These are phyloP conservation scores for Neofelis nebulosa DNA, from an alignment of 2,113 vertebrate species.

Conservation along the genomic window DNA sequence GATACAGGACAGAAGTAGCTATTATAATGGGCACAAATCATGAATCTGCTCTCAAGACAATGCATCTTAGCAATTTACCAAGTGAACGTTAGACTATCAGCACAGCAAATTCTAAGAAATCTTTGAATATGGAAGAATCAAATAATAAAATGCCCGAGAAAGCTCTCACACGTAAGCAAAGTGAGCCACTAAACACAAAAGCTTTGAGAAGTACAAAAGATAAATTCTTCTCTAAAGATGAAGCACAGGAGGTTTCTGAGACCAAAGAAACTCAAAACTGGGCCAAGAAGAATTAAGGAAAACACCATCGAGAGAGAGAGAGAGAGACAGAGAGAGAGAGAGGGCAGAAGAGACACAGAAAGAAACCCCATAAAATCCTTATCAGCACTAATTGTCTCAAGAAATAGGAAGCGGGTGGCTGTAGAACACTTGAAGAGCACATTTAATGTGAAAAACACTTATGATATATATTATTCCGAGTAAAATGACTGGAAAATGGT, in stretches of 20 bases:
- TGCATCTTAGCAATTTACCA: not conserved
- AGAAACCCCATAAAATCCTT: not conserved
- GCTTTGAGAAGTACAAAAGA: constrained; percentile 10
- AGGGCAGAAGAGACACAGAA: not conserved
- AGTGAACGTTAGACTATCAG: not conserved
- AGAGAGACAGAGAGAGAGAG: not conserved
- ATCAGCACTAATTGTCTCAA: not conserved
- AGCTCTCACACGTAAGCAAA: not conserved
- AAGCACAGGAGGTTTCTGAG: not conserved
- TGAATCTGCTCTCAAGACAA: not conserved
- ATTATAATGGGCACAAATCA: not conserved
- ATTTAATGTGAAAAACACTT: not conserved
- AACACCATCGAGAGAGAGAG: not conserved
- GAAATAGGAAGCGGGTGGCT: not conserved
- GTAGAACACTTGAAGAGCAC: not conserved
- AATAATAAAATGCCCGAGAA: not conserved
- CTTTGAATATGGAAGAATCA: not conserved
- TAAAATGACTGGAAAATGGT: not conserved
- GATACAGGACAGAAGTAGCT: not conserved
- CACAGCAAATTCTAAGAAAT: not conserved
- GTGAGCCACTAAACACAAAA: constrained; percentile 27
- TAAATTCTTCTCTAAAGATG: not conserved
- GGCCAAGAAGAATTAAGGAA: not conserved
- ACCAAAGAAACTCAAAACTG: constrained; percentile 26
- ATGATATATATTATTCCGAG: not conserved